A percentile compares a stretch with the other conserved stretches of the same genome.
Conservation (phyloP, 2,797 vertebrate genomes). For the Halcyon leucocephala region DNA sequence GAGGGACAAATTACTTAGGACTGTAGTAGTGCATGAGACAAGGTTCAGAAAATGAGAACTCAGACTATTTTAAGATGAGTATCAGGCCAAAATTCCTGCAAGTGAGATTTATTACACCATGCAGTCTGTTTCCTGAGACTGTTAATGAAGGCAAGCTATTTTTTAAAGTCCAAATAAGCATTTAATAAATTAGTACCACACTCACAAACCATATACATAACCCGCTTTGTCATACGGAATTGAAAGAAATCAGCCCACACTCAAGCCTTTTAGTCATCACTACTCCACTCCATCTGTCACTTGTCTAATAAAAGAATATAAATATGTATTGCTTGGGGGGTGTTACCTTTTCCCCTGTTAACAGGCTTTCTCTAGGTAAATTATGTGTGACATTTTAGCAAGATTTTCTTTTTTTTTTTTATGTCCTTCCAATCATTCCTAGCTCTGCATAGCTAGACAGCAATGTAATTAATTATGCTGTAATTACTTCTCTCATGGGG, state of each 20-base stretch:
- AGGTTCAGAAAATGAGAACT: neutral
- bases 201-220: constrained; percentile 10
- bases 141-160: constrained; percentile 56
- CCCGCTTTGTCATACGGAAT: constrained; percentile 26
- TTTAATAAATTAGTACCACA: constrained; percentile 60
- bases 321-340: neutral
- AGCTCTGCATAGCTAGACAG: neutral
- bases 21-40: neutral
- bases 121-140: constrained; percentile 22
- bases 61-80: constrained; percentile 30
- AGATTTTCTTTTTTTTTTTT: neutral
- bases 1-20: neutral
- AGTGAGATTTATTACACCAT: constrained; percentile 56
- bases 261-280: constrained; percentile 30
- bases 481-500: neutral
- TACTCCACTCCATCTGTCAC: constrained; percentile 46
- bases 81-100: constrained; percentile 60
- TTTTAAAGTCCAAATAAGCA: constrained; percentile 58
- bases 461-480: neutral
- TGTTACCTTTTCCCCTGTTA: neutral
- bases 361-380: constrained; percentile 1
- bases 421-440: neutral
- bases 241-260: constrained; percentile 53
- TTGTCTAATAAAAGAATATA: neutral
- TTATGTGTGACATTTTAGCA: neutral